Conservation (phyloP, 1,140 invertebrate species). For the Heliconius hermathena region DNA sequence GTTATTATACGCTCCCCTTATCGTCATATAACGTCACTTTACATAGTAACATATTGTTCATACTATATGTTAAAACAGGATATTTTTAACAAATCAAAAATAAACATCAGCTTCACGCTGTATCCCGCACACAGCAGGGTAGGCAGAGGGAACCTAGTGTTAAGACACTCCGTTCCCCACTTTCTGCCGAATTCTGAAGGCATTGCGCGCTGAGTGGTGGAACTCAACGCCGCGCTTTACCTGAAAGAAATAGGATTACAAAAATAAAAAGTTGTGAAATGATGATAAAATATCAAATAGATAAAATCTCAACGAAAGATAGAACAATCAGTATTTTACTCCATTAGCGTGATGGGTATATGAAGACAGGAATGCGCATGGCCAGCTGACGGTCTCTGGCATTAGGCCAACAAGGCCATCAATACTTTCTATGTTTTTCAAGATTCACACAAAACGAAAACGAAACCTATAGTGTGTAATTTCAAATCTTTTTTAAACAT, state of each 20-base stretch:
- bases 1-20: neutral
- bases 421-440: slow-evolving; percentile 40
- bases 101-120: too few relatives aligned
- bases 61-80: neutral
- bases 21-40: neutral
- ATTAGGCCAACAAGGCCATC: slow-evolving; percentile 35
- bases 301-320: slow-evolving; percentile 20
- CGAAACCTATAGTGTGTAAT: neutral
- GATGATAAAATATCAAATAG: neutral
- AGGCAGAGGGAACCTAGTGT: too few relatives aligned
- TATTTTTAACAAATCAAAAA: neutral
- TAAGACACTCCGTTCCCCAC: too few relatives aligned
- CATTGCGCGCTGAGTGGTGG: too few relatives aligned
- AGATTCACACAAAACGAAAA: slow-evolving; percentile 29
- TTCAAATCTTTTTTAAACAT: neutral
- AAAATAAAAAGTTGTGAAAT: too few relatives aligned
- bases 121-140: too few relatives aligned
- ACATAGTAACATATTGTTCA: neutral
- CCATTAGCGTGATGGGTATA: slow-evolving; percentile 28
- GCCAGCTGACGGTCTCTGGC: slow-evolving; percentile 39
- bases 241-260: neutral
- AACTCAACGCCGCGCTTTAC: too few relatives aligned
- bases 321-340: slow-evolving; percentile 28
- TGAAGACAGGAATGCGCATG: slow-evolving; percentile 36
- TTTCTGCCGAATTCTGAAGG: too few relatives aligned